phyloP scores from a whole-genome alignment of 1,140 invertebrate genomes.

The Neotoxoptera formosana region DNA sequence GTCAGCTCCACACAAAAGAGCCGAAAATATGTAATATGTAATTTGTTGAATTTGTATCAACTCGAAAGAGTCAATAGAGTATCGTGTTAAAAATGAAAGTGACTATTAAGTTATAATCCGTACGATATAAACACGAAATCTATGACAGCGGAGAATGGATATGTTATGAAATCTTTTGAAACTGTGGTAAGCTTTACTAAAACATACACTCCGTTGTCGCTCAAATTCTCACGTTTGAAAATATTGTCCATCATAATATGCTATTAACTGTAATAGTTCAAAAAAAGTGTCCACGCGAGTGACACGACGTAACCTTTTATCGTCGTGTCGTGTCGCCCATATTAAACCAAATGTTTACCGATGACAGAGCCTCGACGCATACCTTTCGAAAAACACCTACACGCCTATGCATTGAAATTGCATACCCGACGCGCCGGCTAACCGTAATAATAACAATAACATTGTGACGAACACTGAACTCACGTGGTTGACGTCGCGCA shows the following conservation, averaged over 20 bases:
- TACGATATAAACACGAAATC: background rate
- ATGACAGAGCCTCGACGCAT: background rate
- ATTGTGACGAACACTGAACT: background rate
- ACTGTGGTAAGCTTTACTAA: background rate
- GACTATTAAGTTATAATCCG: too few relatives aligned
- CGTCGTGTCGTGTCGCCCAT: too few relatives aligned
- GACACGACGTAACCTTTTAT: background rate
- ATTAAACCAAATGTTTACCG: too few relatives aligned
- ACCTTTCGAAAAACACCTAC: background rate
- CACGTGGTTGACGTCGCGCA: background rate
- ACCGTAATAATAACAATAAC: background rate
- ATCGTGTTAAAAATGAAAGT: too few relatives aligned
- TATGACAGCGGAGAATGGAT: background rate
- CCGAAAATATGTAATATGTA: too few relatives aligned
- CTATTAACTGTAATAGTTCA: background rate
- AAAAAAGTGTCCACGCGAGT: background rate
- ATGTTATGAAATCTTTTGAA: too few relatives aligned
- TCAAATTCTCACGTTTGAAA: background rate
- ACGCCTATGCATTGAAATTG: background rate
- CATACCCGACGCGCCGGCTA: slow-evolving; percentile 1
- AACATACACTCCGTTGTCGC: background rate
- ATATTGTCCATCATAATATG: background rate
- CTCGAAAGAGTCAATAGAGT: too few relatives aligned
- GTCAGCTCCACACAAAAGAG: too few relatives aligned
- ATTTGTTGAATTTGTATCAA: too few relatives aligned